Evolutionary conservation across 2,888 invertebrate species (phyloP), one percentile per base, ranked within the genome.

Genomic region (Cataglyphis altisquamis): DNA sequence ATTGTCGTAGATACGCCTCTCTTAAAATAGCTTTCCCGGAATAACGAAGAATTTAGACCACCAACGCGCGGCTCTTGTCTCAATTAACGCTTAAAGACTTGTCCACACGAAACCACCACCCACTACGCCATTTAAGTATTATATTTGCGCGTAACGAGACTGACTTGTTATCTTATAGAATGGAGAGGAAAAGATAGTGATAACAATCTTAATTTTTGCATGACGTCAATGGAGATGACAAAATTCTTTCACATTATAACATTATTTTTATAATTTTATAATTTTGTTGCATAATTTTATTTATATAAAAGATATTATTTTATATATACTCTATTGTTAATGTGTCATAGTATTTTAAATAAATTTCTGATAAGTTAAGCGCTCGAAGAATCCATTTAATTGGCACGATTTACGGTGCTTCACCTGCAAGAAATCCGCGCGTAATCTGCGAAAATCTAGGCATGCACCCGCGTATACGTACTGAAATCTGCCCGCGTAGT

Each of bases 31-130:
- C 74, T 85, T 92, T 92, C 92, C 90, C 88, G 86, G 91, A 92
- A 92, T 90, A 90, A 87, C 88, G 87, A 88, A 89, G 91, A 92
- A 92, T 92, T 92, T 90, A 91, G 90, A 92, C 91, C 91, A 90
- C 89, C 87, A 86, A 92, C 90, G 91, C 91, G 88, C 87, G 84
- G 84, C 89, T 87, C 88, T 87, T 89, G 88, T 88, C 88, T 91
- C 90, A 92, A 92, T 93, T 92, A 90, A 89, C 87, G 87, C 82
- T 90, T 91, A 83, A 90, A 90, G 90, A 87, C 86, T 86, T 88
- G 88, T 88, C 86, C 89, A 87, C 89, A 88, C 88, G 87, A 85
- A 84, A 90, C 84, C 83, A 85, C 90, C 90, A 90, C 88, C 89
- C 91, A 89, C 91, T 83, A 89, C 81, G 87, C 62, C 82, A 82